These are phyloP conservation scores for Metopolophium dirhodum DNA, from an alignment of 1,140 invertebrate species.

Conservation along the genomic window DNA sequence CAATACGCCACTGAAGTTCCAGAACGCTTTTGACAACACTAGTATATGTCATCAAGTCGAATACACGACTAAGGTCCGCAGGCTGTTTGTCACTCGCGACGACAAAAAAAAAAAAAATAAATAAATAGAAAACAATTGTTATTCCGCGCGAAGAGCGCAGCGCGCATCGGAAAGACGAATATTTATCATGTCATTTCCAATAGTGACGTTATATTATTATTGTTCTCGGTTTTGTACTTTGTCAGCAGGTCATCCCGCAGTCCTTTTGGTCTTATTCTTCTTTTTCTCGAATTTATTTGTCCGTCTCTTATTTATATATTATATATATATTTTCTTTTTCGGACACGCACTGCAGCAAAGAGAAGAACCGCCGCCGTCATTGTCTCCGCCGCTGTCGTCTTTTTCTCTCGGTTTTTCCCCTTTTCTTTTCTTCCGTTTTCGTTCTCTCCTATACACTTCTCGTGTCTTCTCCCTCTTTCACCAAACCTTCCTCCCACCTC, in stretches of 20 bases:
- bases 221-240: slow-evolving; percentile 30
- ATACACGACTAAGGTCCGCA: not conserved
- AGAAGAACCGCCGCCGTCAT: not conserved
- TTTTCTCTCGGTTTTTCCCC: not conserved
- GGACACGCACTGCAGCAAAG: not conserved
- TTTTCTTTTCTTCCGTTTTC: not conserved
- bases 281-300: slow-evolving; percentile 19
- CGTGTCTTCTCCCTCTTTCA: not conserved
- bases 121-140: slow-evolving; percentile 25
- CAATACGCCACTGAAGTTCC: not conserved
- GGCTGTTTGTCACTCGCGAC: slow-evolving; percentile 1
- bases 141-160: not conserved
- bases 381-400: not conserved
- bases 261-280: not conserved
- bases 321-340: not conserved
- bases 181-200: slow-evolving; percentile 44
- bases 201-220: slow-evolving; percentile 27
- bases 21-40: not conserved
- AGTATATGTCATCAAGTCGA: not conserved
- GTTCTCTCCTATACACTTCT: not conserved
- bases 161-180: not conserved
- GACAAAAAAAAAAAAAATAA: not conserved
- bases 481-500: not conserved
- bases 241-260: slow-evolving; percentile 5
- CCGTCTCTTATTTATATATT: not conserved